A percentile compares a stretch with the other conserved stretches of the same genome.
phyloP scores from a whole-genome alignment of 2,113 vertebrate genomes.

The Malaclemys terrapin region DNA sequence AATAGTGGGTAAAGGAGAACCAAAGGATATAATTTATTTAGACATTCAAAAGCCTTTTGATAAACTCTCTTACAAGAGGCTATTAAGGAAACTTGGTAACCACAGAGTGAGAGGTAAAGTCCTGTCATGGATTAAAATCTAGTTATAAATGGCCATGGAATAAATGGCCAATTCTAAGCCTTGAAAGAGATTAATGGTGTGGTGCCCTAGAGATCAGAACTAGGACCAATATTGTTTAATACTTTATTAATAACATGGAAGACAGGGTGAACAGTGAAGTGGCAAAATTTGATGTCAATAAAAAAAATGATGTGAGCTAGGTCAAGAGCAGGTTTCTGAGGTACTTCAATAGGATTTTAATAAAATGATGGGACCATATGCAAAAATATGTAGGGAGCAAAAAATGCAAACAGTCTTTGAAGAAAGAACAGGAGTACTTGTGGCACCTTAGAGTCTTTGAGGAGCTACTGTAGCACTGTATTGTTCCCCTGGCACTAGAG shows the following conservation, averaged over 20 bases:
- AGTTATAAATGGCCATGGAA: slow-evolving; percentile 62
- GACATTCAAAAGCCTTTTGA: slow-evolving; percentile 68
- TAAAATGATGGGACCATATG: slow-evolving; percentile 23
- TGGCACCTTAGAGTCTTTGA: neutral
- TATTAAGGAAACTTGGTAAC: slow-evolving; percentile 67
- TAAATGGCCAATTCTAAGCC: slow-evolving; percentile 64
- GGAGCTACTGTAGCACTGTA: neutral
- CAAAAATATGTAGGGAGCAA: neutral
- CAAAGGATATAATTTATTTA: slow-evolving; percentile 71
- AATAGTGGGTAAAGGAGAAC: slow-evolving; percentile 67
- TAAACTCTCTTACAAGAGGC: slow-evolving; percentile 59
- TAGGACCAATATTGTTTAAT: slow-evolving; percentile 66
- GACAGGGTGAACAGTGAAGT: slow-evolving; percentile 51
- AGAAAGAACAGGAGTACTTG: neutral
- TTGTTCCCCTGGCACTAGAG: accelerated
- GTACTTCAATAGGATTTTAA: slow-evolving; percentile 55
- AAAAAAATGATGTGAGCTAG: slow-evolving; percentile 56
- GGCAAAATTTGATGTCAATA: slow-evolving; percentile 70
- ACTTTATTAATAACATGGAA: slow-evolving; percentile 68
- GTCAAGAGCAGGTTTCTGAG: slow-evolving; percentile 23
- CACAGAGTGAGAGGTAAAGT: slow-evolving; percentile 66
- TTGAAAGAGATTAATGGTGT: slow-evolving; percentile 67
- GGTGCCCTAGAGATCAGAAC: slow-evolving; percentile 53
- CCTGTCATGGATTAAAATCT: slow-evolving; percentile 70
- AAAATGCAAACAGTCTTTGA: neutral